Conservation (phyloP, 2,797 vertebrate genomes). For the Allobates femoralis region DNA sequence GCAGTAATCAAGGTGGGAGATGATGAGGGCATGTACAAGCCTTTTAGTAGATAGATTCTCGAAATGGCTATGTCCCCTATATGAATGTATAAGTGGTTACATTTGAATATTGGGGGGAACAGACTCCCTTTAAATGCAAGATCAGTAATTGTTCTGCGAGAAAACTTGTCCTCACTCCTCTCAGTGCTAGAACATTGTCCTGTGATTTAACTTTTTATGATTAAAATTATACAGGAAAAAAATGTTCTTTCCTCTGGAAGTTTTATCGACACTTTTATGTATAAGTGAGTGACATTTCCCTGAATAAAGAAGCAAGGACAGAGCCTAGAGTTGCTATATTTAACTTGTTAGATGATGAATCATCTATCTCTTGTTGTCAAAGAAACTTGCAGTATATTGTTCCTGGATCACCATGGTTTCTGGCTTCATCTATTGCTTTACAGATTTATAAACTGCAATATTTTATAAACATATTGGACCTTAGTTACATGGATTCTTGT, state of each 20-base stretch:
- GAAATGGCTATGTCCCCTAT: no score
- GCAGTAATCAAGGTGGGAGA: no score
- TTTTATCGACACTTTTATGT: constrained; percentile 11
- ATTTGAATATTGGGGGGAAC: no score
- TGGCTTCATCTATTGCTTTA: background rate
- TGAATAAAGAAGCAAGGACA: constrained; percentile 48
- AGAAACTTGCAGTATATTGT: constrained; percentile 55
- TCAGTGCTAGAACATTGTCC: background rate
- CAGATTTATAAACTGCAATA: background rate
- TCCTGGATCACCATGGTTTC: constrained; percentile 50
- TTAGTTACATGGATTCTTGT: background rate
- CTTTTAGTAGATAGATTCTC: no score
- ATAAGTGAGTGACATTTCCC: constrained; percentile 42
- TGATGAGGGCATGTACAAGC: no score
- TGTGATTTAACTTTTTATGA: background rate
- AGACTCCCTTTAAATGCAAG: background rate
- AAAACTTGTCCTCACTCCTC: background rate
- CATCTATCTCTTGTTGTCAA: constrained; percentile 57
- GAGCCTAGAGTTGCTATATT: constrained; percentile 35
- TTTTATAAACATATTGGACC: background rate
- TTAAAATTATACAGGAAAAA: background rate
- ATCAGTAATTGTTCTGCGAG: background rate
- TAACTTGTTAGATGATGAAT: constrained; percentile 41
- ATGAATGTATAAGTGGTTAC: no score
- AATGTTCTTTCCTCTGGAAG: background rate